Evolutionary conservation across 2,797 vertebrate species (phyloP).

Genomic region (Sebastes trivittatus): DNA sequence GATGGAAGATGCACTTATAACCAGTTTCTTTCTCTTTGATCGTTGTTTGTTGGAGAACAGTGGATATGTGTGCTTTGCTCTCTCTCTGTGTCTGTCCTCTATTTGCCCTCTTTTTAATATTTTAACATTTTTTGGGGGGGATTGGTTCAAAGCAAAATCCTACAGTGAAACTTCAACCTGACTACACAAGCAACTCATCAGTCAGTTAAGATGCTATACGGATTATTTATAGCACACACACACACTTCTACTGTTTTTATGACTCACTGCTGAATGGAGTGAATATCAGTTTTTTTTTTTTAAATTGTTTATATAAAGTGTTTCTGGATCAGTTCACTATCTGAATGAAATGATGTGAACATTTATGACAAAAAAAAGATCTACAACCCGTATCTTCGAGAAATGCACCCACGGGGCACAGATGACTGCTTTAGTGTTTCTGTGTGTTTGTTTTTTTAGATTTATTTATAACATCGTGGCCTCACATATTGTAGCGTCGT

Average conservation of each 20-base stretch:
- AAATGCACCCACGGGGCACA: conserved; percentile 2
- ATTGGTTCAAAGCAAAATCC: neutral
- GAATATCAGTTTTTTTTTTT: conserved; percentile 8
- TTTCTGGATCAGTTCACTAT: neutral
- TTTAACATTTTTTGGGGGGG: neutral
- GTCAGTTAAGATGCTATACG: neutral
- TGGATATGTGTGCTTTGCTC: neutral
- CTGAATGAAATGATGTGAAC: neutral
- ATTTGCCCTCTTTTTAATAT: neutral
- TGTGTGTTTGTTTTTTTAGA: conserved; percentile 8
- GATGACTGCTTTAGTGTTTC: conserved; percentile 9
- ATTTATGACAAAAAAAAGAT: conserved; percentile 26
- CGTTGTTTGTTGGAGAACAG: conserved; percentile 7
- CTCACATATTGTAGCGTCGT: conserved; percentile 31
- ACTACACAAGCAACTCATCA: neutral
- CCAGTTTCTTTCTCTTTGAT: conserved; percentile 26
- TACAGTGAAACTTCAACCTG: neutral
- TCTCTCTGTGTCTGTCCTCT: conserved; percentile 3
- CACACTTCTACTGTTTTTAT: neutral
- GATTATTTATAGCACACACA: conserved; percentile 3
- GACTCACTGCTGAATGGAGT: neutral
- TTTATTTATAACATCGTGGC: neutral
- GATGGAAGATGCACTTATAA: conserved; percentile 10
- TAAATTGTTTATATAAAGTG: neutral
- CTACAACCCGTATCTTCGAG: neutral